phyloP scores from a whole-genome alignment of 2,113 vertebrate genomes.

The Callopanchax toddi region DNA sequence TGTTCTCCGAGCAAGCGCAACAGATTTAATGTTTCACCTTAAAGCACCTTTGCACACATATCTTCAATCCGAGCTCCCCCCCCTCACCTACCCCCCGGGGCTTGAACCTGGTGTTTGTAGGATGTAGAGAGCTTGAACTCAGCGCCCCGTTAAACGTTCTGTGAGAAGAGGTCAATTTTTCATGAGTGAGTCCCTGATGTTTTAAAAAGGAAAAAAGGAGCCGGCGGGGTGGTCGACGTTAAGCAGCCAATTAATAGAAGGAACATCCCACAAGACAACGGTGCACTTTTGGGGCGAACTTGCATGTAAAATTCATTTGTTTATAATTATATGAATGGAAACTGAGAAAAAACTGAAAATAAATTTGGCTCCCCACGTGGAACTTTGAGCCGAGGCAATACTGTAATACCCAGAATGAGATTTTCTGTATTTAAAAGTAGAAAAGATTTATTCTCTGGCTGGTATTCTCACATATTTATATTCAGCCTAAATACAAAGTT shows the following conservation, averaged over 20 bases:
- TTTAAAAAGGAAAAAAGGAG: slow-evolving; percentile 29
- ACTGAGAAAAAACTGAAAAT: not conserved
- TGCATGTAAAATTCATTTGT: slow-evolving; percentile 12
- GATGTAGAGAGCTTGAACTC: slow-evolving; percentile 53
- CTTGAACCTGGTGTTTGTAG: slow-evolving; percentile 51
- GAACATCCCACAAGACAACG: slow-evolving; percentile 40
- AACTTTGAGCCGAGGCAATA: not conserved
- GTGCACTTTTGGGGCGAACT: slow-evolving; percentile 14
- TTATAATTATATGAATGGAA: not conserved
- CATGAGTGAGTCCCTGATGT: slow-evolving; percentile 44
- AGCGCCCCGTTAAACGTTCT: slow-evolving; percentile 50
- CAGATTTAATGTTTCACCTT: slow-evolving; percentile 42
- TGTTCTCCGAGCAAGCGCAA: slow-evolving; percentile 20
- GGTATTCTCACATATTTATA: not conserved
- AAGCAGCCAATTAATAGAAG: slow-evolving; percentile 52
- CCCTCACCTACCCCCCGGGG: not conserved
- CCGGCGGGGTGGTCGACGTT: slow-evolving; percentile 12
- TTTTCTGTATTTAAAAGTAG: not conserved
- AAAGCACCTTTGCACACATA: slow-evolving; percentile 26
- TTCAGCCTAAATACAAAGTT: not conserved
- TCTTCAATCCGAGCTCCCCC: not conserved
- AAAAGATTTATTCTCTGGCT: not conserved
- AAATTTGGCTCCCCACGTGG: not conserved
- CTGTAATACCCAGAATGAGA: not conserved
- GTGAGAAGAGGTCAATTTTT: slow-evolving; percentile 59